These are phyloP conservation scores for Sapayoa aenigma DNA, from an alignment of 2,113 vertebrate genomes.

Conservation along the genomic window DNA sequence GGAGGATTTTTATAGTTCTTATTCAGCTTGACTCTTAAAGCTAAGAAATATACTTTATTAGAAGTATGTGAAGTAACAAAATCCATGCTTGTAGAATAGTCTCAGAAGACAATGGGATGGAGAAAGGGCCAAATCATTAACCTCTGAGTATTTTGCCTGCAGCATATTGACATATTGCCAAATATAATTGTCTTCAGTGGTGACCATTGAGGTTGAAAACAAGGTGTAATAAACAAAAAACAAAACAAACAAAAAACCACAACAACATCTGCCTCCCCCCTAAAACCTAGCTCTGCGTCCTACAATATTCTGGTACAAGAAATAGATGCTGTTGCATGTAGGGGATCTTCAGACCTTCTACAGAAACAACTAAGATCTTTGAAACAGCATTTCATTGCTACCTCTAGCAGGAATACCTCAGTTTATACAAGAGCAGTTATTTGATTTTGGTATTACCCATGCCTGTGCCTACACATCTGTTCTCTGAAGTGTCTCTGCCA, in stretches of 20 bases:
- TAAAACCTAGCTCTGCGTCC: neutral
- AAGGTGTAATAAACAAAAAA: neutral
- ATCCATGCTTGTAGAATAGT: neutral
- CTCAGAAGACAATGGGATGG: neutral
- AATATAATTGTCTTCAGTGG: neutral
- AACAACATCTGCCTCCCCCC: neutral
- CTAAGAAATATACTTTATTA: neutral
- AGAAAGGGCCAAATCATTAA: constrained; percentile 5
- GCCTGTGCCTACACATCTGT: neutral
- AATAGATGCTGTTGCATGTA: neutral
- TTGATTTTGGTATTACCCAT: neutral
- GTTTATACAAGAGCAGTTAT: neutral
- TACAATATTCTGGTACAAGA: neutral
- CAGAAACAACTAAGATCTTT: neutral
- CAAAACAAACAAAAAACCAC: neutral
- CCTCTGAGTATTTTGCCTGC: neutral
- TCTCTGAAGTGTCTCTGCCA: neutral
- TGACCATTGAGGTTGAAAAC: neutral
- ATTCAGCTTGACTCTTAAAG: neutral
- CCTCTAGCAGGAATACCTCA: neutral
- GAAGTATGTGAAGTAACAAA: neutral
- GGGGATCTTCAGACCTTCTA: neutral
- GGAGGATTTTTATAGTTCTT: neutral
- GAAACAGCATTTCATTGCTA: neutral
- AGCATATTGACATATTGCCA: neutral